Evolutionary conservation across 2,888 invertebrate genomes (phyloP), one percentile per base, ranked within the genome.

Genomic region (Sympetrum striolatum): DNA sequence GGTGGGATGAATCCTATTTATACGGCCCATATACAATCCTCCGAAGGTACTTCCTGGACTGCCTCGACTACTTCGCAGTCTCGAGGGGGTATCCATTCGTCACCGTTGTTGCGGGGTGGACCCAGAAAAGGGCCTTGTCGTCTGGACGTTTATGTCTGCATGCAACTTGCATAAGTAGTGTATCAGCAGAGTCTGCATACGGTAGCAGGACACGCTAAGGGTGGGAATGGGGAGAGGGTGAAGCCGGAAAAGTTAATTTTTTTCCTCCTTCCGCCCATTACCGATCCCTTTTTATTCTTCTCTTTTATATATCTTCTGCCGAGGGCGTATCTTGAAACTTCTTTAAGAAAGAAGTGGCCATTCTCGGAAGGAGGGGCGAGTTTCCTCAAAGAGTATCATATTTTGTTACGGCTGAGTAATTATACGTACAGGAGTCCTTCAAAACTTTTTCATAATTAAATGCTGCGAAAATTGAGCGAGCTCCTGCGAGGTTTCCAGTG

Each of bases 81-180:
- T 73, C 73, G 48, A 18, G 81, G 81, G 81, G 44, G 37, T 80
- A 39, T 80, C 80, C 80, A 44, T 44, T 80, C 39, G 44, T 80
- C 44, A 73, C 80, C 39, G 80, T 80, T 80, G 80, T 31, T n/a
- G 79, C 8, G 25, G 4, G 35, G 53, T 44, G 82, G 58, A 37
- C 58, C 8, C 22, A 58, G 25, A 12, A 60, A 58, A 60, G 39
- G 31, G 14, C 35, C 53, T 15, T 15, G 81, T 39, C 81, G 48
- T 31, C n/a, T 31, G 82, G 35, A 60, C 58, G 48, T 53, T 58
- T 58, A 58, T 53, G 82, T 58, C 35, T 35, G 82, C 58, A 58
- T 82, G 82, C 58, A 81, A 81, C 81, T 48, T 81, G 81, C 81
- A 81, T 81, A 81, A 53, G 81, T 48, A 81, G 81, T 25, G 48